A percentile compares a stretch with the other conserved stretches of the same genome.
Evolutionary conservation across 2,113 vertebrate species (phyloP).

Genomic region (Megaptera novaeangliae): DNA sequence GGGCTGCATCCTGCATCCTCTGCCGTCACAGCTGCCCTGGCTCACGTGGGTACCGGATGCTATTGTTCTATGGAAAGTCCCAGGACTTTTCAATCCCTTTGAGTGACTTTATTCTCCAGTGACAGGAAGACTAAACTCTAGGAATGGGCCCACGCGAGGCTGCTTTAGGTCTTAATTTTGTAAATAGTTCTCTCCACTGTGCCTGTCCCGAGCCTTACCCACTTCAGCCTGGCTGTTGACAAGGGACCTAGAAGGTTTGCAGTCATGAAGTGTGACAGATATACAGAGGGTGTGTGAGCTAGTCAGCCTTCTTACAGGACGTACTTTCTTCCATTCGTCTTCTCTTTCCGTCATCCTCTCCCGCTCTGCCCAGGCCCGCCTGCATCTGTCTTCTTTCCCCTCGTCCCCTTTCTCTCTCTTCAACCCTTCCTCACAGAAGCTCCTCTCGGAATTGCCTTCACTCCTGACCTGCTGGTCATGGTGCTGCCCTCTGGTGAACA

Average conservation of each 20-base stretch:
- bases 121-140: conserved; percentile 15
- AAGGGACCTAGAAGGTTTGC: neutral
- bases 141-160: neutral
- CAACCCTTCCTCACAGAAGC: neutral
- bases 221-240: neutral
- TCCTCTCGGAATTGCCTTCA: neutral
- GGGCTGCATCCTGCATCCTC: neutral
- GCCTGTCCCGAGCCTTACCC: neutral
- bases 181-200: neutral
- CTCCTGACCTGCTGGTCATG: neutral
- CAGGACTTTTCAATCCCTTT: neutral
- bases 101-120: neutral
- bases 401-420: neutral
- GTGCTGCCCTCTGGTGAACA: conserved; percentile 56
- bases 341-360: neutral
- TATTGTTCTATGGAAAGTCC: conserved; percentile 45
- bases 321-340: neutral
- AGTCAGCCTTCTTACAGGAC: neutral
- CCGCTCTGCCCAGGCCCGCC: neutral
- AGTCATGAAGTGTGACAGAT: neutral
- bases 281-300: neutral
- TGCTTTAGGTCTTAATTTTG: neutral
- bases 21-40: neutral
- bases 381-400: neutral
- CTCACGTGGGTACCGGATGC: neutral